Evolutionary conservation across 2,113 vertebrate genomes (phyloP).

Genomic region (Podiceps cristatus): DNA sequence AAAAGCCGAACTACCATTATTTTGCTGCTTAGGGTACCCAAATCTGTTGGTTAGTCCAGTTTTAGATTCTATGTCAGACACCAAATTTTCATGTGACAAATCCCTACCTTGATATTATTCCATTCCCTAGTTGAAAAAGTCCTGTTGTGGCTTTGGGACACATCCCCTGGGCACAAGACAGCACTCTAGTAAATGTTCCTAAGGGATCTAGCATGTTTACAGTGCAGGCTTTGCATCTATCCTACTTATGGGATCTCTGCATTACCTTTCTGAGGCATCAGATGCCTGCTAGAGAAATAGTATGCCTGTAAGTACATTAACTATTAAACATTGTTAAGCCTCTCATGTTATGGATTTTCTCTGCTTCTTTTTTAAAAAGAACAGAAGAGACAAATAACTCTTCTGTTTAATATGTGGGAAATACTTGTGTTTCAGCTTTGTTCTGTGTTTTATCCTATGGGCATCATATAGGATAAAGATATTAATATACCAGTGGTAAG

Average conservation of each 20-base stretch:
- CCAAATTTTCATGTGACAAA: background rate
- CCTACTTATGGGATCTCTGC: background rate
- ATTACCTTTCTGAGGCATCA: background rate
- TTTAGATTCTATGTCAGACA: background rate
- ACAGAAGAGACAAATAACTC: background rate
- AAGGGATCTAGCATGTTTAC: background rate
- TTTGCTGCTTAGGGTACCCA: background rate
- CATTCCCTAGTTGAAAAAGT: background rate
- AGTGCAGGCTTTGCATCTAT: background rate
- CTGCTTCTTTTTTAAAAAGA: background rate
- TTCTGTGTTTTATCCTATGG: background rate
- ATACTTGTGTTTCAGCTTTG: background rate
- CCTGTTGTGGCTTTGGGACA: background rate
- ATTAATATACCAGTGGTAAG: background rate
- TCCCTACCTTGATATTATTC: background rate
- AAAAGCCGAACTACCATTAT: background rate
- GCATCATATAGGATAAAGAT: background rate
- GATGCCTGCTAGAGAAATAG: fast-evolving
- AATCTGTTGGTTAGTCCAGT: background rate
- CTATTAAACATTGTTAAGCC: background rate
- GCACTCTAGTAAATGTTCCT: background rate
- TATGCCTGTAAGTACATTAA: background rate
- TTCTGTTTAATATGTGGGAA: background rate
- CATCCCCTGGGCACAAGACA: background rate
- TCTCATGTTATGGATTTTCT: background rate